Conservation (phyloP, 1,140 invertebrate species). For the Dreissena rostriformis region DNA sequence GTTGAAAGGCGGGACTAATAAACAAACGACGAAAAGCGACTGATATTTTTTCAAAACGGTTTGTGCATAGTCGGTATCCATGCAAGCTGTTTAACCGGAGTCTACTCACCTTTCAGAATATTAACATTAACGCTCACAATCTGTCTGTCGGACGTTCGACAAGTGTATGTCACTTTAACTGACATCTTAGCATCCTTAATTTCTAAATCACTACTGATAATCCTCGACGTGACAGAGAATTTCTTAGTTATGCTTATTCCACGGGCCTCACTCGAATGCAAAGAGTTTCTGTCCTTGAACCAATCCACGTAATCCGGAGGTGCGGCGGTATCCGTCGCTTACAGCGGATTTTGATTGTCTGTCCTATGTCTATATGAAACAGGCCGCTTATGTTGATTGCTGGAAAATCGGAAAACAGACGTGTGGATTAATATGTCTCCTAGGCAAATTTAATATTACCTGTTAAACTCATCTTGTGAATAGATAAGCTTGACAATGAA, state of each 20-base stretch:
- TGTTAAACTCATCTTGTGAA: too few relatives aligned
- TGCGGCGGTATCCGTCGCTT: conserved; percentile 65
- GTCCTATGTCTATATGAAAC: conserved; percentile 65
- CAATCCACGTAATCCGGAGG: conserved; percentile 69
- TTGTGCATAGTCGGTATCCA: too few relatives aligned
- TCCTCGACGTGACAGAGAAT: conserved; percentile 57
- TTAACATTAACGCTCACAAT: conserved; percentile 66
- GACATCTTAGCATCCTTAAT: conserved; percentile 62
- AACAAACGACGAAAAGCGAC: too few relatives aligned
- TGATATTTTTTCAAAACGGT: too few relatives aligned
- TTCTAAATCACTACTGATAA: conserved; percentile 65
- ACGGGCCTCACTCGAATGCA: conserved; percentile 53
- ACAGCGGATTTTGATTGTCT: conserved; percentile 62
- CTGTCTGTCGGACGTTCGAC: conserved; percentile 66
- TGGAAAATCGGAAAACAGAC: conserved; percentile 45
- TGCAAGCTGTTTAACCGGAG: background rate
- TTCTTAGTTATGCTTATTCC: conserved; percentile 64
- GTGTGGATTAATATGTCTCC: too few relatives aligned
- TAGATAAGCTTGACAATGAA: too few relatives aligned
- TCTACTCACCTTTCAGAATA: conserved; percentile 68
- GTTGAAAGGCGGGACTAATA: too few relatives aligned
- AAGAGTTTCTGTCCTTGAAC: conserved; percentile 64
- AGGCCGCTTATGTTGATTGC: conserved; percentile 65
- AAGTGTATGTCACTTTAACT: conserved; percentile 67
- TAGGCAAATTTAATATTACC: too few relatives aligned